Base-by-base conservation (phyloP, 2,888 invertebrate species). In the Romanomermis culicivorax region DNA sequence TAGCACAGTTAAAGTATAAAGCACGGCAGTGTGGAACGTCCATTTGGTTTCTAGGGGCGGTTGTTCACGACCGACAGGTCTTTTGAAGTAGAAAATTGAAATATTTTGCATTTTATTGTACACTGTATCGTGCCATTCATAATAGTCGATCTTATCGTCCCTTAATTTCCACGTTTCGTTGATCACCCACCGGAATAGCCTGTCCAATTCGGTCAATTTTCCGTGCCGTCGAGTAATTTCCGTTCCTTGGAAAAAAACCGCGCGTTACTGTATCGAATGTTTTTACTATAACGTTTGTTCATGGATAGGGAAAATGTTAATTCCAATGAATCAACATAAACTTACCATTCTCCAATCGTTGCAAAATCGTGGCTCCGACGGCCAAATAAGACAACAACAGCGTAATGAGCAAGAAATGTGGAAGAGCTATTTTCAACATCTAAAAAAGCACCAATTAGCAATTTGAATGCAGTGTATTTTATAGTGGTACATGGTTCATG, bases 21-120 rank as follows among this genome's bases (percentile, higher is more conserved):
- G 61, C 4, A 67, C 55, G 7, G 65, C 63, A 2, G 67, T 67
- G 3, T 67, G 67, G 54, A 68, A 68, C 0, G 68, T 68, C 68
- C 68, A 68, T 52, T 65, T 66, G 20, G 53, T 47, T 53, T 53
- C 23, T 2, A 53, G 24, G n/a, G 45, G 45, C 53, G 11, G 4
- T 14, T 49, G 27, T 25, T 49, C 50, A 3, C 20, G 4, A 14
- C 11, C 4, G 11, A 27, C 4, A 23, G 14, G 47, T 27, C 50
- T 4, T 4, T 49, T 49, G 11, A 27, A 25, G 20, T 27, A 49
- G 14, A 49, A 27, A 7, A 27, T 3, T 4, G 50, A 49, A 25
- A 49, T 27, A 23, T 49, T 49, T 29, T 53, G 26, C 27, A 45
- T 24, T 2, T 23, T 26, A 1, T 20, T 24, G 14, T 26, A 7